phyloP scores from a whole-genome alignment of 2,888 invertebrate genomes.

The Leptarthrus brevirostris region DNA sequence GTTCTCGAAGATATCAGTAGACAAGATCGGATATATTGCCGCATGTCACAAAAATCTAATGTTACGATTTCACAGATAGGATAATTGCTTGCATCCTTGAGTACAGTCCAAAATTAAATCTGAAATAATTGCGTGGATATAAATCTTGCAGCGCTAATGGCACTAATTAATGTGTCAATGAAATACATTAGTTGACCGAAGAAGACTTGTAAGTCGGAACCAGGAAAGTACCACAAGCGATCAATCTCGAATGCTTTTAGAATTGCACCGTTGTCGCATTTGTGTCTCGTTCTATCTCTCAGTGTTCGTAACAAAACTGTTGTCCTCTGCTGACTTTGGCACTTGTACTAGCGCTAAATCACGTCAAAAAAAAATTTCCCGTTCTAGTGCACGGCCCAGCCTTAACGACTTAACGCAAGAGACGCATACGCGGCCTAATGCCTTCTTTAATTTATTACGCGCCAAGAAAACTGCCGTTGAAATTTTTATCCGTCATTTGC shows the following conservation, averaged over 20 bases:
- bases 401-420: slow-evolving; percentile 39
- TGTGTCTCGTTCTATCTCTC: slow-evolving; percentile 11
- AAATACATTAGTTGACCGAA: slow-evolving; percentile 20
- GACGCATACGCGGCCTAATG: slow-evolving; percentile 22
- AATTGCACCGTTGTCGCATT: no score
- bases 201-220: background rate
- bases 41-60: background rate
- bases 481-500: slow-evolving; percentile 47
- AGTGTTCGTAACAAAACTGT: background rate
- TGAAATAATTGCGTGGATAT: background rate
- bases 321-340: slow-evolving; percentile 44
- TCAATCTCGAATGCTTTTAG: background rate
- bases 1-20: no score
- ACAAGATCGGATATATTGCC: no score
- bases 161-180: slow-evolving; percentile 46
- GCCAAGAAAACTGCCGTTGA: slow-evolving; percentile 46
- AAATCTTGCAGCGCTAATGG: slow-evolving; percentile 31
- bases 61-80: background rate
- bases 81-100: slow-evolving; percentile 26
- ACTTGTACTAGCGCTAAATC: slow-evolving; percentile 45
- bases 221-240: slow-evolving; percentile 1
- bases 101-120: slow-evolving; percentile 7
- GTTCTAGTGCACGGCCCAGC: slow-evolving; percentile 14
- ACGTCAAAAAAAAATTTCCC: slow-evolving; percentile 26
- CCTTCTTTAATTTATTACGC: slow-evolving; percentile 38